Base-by-base conservation (phyloP, 2,888 invertebrate genomes). In the Drosophila yooni region DNA sequence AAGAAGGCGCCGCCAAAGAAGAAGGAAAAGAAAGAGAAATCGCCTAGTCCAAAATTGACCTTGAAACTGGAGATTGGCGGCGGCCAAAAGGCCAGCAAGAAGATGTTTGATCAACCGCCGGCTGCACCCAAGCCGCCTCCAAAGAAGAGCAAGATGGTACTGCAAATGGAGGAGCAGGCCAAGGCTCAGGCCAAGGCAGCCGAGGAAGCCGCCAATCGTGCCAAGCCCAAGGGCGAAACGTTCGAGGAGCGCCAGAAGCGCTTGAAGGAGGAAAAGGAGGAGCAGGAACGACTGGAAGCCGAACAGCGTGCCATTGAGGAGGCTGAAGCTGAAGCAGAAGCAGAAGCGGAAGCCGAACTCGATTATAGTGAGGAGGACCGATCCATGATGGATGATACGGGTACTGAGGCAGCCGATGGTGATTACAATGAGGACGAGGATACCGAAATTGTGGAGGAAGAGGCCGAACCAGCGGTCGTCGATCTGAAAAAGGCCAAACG, bases 131-230 rank as follows among this genome's bases (percentile, higher is more conserved):
- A 92, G 65, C 92, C 93, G 38, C 92, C 93, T 48, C 92, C 93
- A 63, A 92, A 92, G 71, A 93, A 92, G 78, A 92, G 92, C 71
- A 93, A 93, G 82, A 75, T 92, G 60, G 92, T 92, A 34, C 73
- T 93, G 51, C 92, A 93, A 87, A 91, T 93, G 90, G 92, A 93
- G 66, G 92, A 93, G 65, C 92, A 93, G 70, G 92, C 93, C n/a
- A 91, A 79, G 54, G 92, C 92, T 1, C 93, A 93, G 0, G 92
- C 92, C 25, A 91, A 91, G 66, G 91, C 92, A 36, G 92, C 91
- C 34, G 91, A 92, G 64, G 92, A 93, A 38, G 84, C 86, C 43
- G 91, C 91, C 29, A 84, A 91, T 52, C 91, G 91, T n/a, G 88
- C 91, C 60, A 91, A 91, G 46, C 91, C 90, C 25, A 92, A 92